Evolutionary conservation across 1,140 invertebrate genomes (phyloP).

Genomic region (Listronotus bonariensis): DNA sequence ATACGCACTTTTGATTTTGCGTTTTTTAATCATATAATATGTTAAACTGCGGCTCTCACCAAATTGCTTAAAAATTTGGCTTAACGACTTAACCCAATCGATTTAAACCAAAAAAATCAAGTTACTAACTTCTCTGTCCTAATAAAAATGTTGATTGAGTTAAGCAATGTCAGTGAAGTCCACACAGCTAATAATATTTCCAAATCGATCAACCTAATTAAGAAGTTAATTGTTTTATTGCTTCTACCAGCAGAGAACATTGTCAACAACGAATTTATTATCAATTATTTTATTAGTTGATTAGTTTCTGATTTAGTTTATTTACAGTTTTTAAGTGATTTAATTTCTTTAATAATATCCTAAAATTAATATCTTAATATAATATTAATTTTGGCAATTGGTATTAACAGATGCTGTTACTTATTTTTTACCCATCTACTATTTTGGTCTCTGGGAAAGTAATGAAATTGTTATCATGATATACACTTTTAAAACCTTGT

Average conservation of each 20-base stretch:
- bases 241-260: slow-evolving; percentile 9
- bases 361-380: too few species aligned
- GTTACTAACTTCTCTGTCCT: neutral
- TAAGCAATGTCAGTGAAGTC: slow-evolving; percentile 8
- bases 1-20: too few species aligned
- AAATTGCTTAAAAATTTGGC: too few species aligned
- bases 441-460: too few species aligned
- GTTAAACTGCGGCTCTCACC: too few species aligned
- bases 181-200: slow-evolving; percentile 24
- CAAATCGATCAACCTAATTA: slow-evolving; percentile 33
- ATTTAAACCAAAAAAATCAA: neutral
- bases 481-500: too few species aligned
- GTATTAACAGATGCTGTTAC: too few species aligned
- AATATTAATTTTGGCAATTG: too few species aligned
- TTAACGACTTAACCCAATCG: too few species aligned
- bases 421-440: too few species aligned
- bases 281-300: slow-evolving; percentile 30
- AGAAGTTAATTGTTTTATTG: slow-evolving; percentile 31
- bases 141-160: slow-evolving; percentile 29
- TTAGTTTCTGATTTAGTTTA: slow-evolving; percentile 27
- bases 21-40: too few species aligned
- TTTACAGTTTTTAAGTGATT: neutral
- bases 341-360: neutral
- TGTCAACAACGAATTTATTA: slow-evolving; percentile 23
- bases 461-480: too few species aligned